phyloP scores from a whole-genome alignment of 2,888 invertebrate species.

The Nemoura dubitans region DNA sequence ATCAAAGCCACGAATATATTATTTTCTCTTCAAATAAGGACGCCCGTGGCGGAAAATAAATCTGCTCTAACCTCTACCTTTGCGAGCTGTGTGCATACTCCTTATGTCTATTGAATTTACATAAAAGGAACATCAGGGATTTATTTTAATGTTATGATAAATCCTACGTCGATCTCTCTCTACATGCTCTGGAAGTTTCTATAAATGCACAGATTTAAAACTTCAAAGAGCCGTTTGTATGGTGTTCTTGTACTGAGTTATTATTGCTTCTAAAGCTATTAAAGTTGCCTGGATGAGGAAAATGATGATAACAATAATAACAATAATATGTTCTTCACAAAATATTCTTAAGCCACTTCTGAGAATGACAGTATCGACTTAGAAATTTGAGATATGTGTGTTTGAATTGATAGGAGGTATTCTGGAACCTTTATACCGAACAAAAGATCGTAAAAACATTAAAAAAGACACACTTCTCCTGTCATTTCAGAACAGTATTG shows the following conservation, averaged over 20 bases:
- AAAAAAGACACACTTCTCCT: too few relatives aligned
- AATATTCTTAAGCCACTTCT: too few relatives aligned
- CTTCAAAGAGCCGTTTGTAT: background rate
- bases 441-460: too few relatives aligned
- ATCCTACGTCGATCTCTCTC: background rate
- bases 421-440: too few relatives aligned
- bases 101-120: background rate
- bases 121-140: background rate
- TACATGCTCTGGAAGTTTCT: background rate
- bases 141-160: conserved; percentile 12
- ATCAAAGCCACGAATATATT: conserved; percentile 7
- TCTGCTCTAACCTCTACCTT: background rate
- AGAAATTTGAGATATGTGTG: too few relatives aligned
- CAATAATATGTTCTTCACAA: too few relatives aligned
- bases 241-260: background rate
- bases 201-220: background rate
- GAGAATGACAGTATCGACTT: too few relatives aligned
- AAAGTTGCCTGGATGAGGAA: too few relatives aligned
- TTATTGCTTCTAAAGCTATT: background rate
- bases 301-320: too few relatives aligned
- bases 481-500: too few relatives aligned
- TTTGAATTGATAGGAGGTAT: too few relatives aligned
- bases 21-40: background rate
- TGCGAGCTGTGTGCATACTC: background rate
- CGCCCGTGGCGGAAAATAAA: conserved; percentile 4